A percentile compares a stretch with the other conserved stretches of the same genome.
Evolutionary conservation across 2,797 vertebrate genomes (phyloP).

Genomic region (Knipowitschia caucasica): DNA sequence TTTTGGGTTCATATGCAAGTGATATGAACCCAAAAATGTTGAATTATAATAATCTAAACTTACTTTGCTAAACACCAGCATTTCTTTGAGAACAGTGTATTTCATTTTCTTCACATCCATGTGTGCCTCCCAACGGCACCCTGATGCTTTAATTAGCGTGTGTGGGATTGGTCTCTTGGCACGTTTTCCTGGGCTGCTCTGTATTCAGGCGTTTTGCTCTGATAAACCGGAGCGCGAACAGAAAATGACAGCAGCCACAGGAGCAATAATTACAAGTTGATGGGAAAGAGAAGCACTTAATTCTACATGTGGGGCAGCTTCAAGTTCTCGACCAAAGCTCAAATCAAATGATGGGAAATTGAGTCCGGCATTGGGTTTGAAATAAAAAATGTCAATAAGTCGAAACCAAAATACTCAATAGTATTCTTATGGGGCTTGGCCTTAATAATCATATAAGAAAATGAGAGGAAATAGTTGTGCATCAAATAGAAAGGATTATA

Average conservation of each 20-base stretch:
- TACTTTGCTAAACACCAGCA: constrained; percentile 18
- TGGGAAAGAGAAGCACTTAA: neutral
- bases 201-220: constrained; percentile 30
- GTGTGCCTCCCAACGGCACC: constrained; percentile 34
- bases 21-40: constrained; percentile 13
- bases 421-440: too few relatives aligned
- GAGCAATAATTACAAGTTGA: constrained; percentile 6
- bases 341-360: constrained; percentile 7
- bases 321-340: neutral
- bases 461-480: too few relatives aligned
- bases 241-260: constrained; percentile 26
- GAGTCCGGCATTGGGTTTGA: too few relatives aligned
- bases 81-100: constrained; percentile 23
- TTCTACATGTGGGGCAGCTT: constrained; percentile 1
- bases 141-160: constrained; percentile 61
- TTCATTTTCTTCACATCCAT: constrained; percentile 8
- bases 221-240: constrained; percentile 27
- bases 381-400: too few relatives aligned
- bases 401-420: too few relatives aligned
- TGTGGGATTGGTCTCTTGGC: constrained; percentile 59
- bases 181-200: constrained; percentile 34
- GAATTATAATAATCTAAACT: constrained; percentile 9
- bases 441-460: too few relatives aligned
- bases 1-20: too few relatives aligned
- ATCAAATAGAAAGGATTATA: too few relatives aligned